phyloP scores from a whole-genome alignment of 2,113 vertebrate species.

The Cranoglanis bouderius region DNA sequence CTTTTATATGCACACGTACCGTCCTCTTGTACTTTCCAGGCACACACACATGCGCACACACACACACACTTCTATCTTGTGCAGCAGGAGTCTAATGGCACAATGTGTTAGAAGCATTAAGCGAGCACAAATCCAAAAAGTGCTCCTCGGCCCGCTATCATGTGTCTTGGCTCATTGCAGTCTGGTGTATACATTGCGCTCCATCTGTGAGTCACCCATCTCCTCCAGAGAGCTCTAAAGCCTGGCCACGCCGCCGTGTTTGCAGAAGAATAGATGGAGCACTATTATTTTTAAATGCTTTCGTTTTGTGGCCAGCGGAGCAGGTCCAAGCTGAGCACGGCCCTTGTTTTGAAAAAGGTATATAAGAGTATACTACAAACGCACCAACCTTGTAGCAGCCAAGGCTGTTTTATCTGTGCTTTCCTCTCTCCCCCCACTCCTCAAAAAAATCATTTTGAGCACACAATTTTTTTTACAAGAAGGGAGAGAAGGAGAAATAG shows the following conservation, averaged over 20 bases:
- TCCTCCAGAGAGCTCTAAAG: conserved; percentile 63
- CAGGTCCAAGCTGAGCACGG: conserved; percentile 43
- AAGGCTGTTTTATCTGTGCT: conserved; percentile 55
- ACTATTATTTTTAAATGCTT: conserved; percentile 63
- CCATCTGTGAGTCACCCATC: conserved; percentile 62
- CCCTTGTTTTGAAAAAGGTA: conserved; percentile 55
- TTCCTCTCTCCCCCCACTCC: not conserved
- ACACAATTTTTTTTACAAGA: conserved; percentile 39
- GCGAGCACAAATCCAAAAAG: conserved; percentile 72
- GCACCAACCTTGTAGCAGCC: conserved; percentile 3
- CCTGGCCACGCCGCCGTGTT: conserved; percentile 61
- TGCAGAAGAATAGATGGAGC: conserved; percentile 65
- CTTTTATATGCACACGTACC: not conserved
- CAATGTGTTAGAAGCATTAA: conserved; percentile 81
- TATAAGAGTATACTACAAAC: conserved; percentile 52
- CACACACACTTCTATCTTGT: conserved; percentile 44
- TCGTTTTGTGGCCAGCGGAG: conserved; percentile 43
- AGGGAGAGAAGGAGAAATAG: conserved; percentile 24
- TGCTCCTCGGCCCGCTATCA: conserved; percentile 67
- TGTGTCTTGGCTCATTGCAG: conserved; percentile 74
- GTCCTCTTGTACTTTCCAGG: not conserved
- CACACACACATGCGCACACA: conserved; percentile 26
- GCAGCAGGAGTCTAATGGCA: conserved; percentile 70
- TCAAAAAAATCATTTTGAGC: conserved; percentile 42
- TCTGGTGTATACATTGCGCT: conserved; percentile 72